Conservation (phyloP, 2,797 vertebrate species). For the Staurois parvus region DNA sequence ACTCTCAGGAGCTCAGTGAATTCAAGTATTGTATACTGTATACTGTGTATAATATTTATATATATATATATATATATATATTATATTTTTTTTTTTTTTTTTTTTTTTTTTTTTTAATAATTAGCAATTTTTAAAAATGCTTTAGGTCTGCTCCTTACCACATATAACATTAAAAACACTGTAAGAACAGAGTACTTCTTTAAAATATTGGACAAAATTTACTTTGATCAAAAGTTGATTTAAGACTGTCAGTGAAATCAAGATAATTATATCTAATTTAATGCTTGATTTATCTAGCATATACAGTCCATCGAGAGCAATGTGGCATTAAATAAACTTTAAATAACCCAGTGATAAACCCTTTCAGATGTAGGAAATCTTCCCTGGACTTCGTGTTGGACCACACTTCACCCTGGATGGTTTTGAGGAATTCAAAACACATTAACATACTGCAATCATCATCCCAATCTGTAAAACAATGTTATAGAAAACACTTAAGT, state of each 20-base stretch:
- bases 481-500: neutral
- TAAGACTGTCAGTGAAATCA: neutral
- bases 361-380: neutral
- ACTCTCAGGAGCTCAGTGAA: too few species aligned
- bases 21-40: too few species aligned
- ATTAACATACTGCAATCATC: neutral
- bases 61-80: too few species aligned
- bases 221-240: neutral
- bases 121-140: too few species aligned
- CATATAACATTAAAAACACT: too few species aligned
- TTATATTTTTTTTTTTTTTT: too few species aligned
- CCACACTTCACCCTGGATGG: neutral
- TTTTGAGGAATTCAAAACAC: neutral
- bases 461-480: neutral
- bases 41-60: too few species aligned
- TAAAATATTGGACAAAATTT: too few species aligned
- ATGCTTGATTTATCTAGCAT: neutral
- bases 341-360: neutral
- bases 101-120: too few species aligned
- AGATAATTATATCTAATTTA: neutral
- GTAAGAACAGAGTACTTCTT: too few species aligned
- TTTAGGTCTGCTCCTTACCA: too few species aligned
- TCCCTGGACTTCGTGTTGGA: neutral
- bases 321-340: neutral
- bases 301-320: neutral